Percentiles rank a stretch among this genome's conserved stretches.
Conservation (phyloP, 2,888 invertebrate genomes). For the Anoplius nigerrimus region DNA sequence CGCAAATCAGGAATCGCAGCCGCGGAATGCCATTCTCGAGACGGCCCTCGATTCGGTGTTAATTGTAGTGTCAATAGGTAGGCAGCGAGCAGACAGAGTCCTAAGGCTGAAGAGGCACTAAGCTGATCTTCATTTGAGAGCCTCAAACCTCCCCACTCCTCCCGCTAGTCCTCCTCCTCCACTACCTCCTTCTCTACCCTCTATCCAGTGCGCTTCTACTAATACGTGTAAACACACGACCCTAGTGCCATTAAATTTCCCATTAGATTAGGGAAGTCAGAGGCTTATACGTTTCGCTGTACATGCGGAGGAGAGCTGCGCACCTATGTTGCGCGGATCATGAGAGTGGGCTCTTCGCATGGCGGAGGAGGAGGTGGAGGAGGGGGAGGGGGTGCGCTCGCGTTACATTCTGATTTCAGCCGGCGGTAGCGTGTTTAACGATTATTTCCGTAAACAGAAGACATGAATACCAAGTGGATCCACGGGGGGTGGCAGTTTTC, state of each 20-base stretch:
- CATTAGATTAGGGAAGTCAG: constrained; percentile 50
- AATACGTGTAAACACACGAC: constrained; percentile 38
- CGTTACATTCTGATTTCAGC: not conserved
- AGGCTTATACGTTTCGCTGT: constrained; percentile 36
- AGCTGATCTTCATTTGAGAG: constrained; percentile 43
- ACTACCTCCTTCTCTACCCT: not conserved
- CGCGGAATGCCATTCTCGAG: too few species aligned
- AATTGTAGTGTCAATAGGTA: constrained; percentile 2
- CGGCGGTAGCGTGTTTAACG: not conserved
- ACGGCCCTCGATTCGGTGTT: not conserved
- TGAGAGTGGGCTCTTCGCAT: not conserved
- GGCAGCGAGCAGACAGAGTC: constrained; percentile 1
- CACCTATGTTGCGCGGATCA: too few species aligned
- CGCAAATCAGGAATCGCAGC: too few species aligned
- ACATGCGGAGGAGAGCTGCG: too few species aligned
- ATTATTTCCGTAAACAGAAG: not conserved
- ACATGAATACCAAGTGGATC: too few species aligned
- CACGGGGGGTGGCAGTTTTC: not conserved
- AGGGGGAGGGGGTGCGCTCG: not conserved
- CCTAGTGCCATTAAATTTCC: constrained; percentile 38
- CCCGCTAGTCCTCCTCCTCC: not conserved
- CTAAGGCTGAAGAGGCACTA: constrained; percentile 25
- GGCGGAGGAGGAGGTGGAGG: not conserved
- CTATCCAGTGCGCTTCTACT: not conserved
- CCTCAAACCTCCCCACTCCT: too few species aligned